Conservation (phyloP, 2,113 vertebrate genomes). For the Scalopus aquaticus region DNA sequence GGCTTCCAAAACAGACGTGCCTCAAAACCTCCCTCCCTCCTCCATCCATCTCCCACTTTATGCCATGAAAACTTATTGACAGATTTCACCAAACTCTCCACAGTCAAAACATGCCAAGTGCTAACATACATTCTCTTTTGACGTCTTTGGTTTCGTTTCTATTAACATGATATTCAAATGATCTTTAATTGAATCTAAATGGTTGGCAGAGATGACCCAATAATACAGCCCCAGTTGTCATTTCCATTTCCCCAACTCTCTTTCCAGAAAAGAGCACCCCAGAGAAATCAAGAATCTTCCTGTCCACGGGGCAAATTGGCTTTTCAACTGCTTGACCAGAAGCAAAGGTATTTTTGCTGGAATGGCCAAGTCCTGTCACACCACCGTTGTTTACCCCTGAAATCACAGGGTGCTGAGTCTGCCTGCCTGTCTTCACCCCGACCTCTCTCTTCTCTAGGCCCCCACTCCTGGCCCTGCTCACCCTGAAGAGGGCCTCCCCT, state of each 20-base stretch:
- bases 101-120: background rate
- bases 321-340: background rate
- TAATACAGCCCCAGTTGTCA: background rate
- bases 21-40: background rate
- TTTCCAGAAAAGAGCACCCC: background rate
- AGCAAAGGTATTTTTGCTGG: fast-evolving
- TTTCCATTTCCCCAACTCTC: background rate
- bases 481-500: background rate
- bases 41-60: fast-evolving
- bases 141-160: background rate
- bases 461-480: background rate
- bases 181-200: background rate
- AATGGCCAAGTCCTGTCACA: fast-evolving
- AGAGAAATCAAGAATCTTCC: background rate
- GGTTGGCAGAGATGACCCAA: background rate
- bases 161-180: background rate
- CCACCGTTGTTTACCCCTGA: no score
- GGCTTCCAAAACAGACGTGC: background rate
- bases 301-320: background rate
- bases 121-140: background rate
- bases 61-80: background rate
- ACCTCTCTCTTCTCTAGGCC: background rate
- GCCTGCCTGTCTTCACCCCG: background rate
- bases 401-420: background rate
- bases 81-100: background rate